A percentile compares a stretch with the other conserved stretches of the same genome.
These are phyloP conservation scores for Austrolebias charrua DNA, from an alignment of 2,797 vertebrate genomes.

Conservation along the genomic window DNA sequence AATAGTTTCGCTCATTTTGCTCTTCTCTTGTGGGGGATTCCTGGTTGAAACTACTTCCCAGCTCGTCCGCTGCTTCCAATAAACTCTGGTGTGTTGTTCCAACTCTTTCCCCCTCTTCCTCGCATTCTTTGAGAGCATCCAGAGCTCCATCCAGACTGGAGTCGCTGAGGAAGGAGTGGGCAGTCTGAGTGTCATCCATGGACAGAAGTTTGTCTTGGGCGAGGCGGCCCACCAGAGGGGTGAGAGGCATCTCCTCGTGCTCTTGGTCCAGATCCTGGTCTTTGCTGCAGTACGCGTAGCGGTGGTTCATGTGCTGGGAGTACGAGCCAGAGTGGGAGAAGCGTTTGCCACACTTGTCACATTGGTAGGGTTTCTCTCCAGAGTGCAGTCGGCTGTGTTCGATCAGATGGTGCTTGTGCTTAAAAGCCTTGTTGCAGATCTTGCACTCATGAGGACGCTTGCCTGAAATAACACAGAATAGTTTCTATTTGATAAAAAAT, in stretches of 20 bases:
- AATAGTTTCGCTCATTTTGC: conserved; percentile 35
- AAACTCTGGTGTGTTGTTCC: conserved; percentile 27
- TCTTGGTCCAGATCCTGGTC: conserved; percentile 79
- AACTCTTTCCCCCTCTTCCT: conserved; percentile 61
- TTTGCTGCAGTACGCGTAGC: conserved; percentile 84
- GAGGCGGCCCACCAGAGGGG: conserved; percentile 34
- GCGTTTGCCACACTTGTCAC: conserved; percentile 86
- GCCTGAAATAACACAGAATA: conserved; percentile 60
- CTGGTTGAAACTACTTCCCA: conserved; percentile 18
- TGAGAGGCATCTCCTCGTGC: conserved; percentile 67
- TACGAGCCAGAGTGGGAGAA: conserved; percentile 88
- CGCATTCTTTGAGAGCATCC: conserved; percentile 66
- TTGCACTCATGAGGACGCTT: conserved; percentile 84
- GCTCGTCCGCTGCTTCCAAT: conserved; percentile 24
- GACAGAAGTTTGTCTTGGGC: conserved; percentile 57
- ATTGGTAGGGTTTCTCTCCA: conserved; percentile 86
- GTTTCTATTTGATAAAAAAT: not conserved
- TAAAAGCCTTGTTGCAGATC: conserved; percentile 86
- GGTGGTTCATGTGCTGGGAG: conserved; percentile 89
- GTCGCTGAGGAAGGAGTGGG: conserved; percentile 77
- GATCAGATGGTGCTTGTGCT: conserved; percentile 87
- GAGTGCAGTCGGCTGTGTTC: conserved; percentile 86
- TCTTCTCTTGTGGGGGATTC: conserved; percentile 20
- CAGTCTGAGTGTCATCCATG: conserved; percentile 68
- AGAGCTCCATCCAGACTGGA: conserved; percentile 76